phyloP scores from a whole-genome alignment of 2,888 invertebrate genomes.

The Dynastes maya region DNA sequence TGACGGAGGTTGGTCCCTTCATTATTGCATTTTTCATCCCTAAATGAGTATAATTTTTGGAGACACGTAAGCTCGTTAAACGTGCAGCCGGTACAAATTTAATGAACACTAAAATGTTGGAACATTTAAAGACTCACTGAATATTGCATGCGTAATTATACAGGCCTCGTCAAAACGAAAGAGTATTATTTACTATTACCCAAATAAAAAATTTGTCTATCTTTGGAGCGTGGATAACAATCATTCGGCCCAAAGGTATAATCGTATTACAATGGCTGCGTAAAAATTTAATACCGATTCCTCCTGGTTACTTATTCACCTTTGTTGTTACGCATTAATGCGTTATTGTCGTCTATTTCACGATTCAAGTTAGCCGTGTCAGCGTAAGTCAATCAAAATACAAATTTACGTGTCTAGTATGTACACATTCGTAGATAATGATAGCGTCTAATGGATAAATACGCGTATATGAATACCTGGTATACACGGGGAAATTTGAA shows the following conservation, averaged over 20 bases:
- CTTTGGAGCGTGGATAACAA: slow-evolving; percentile 21
- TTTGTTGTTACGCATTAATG: slow-evolving; percentile 16
- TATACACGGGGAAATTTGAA: slow-evolving; percentile 17
- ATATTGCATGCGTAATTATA: slow-evolving; percentile 40
- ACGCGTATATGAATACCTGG: slow-evolving; percentile 3
- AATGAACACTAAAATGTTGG: slow-evolving; percentile 29
- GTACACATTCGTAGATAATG: not conserved
- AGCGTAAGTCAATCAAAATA: slow-evolving; percentile 32
- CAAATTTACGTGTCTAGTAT: slow-evolving; percentile 18
- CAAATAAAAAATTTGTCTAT: slow-evolving; percentile 29
- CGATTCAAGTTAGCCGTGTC: not conserved
- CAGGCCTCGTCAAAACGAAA: slow-evolving; percentile 13
- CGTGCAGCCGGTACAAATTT: slow-evolving; percentile 25
- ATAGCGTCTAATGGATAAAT: slow-evolving; percentile 15
- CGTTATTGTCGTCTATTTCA: not conserved
- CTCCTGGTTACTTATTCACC: slow-evolving; percentile 10
- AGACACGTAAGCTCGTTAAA: slow-evolving; percentile 39
- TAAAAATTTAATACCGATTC: slow-evolving; percentile 41
- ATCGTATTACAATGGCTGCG: not conserved
- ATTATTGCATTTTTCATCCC: slow-evolving; percentile 8
- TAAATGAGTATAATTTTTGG: slow-evolving; percentile 26
- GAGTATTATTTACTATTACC: slow-evolving; percentile 5
- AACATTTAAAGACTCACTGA: slow-evolving; percentile 30
- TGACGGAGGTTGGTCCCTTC: not conserved
- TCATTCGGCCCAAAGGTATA: slow-evolving; percentile 21